These are phyloP conservation scores for Mylabris sibirica DNA, from an alignment of 2,888 invertebrate species.

Conservation along the genomic window DNA sequence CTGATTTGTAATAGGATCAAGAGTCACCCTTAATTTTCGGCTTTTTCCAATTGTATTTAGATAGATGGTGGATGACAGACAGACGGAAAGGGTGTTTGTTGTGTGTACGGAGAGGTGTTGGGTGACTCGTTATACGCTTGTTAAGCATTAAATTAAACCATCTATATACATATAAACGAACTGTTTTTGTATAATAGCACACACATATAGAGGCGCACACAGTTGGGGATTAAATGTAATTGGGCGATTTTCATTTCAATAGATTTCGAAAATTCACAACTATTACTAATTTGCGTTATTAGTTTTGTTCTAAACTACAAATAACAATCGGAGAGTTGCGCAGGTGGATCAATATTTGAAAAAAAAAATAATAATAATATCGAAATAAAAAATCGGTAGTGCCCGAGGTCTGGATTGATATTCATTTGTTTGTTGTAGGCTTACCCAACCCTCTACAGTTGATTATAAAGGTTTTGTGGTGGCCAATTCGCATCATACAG, in stretches of 20 bases:
- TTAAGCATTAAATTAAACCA: constrained; percentile 18
- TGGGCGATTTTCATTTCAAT: constrained; percentile 9
- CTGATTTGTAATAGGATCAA: constrained; percentile 32
- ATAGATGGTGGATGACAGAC: constrained; percentile 5
- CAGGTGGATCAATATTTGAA: not conserved
- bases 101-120: not conserved
- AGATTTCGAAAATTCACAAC: constrained; percentile 6
- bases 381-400: not conserved
- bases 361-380: not conserved
- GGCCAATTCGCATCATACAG: constrained; percentile 24
- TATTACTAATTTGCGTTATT: not conserved
- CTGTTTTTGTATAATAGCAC: not conserved
- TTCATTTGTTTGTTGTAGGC: not conserved
- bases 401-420: not conserved
- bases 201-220: not conserved
- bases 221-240: constrained; percentile 1
- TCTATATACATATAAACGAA: not conserved
- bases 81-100: not conserved
- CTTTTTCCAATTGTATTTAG: constrained; percentile 12
- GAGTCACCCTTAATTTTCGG: constrained; percentile 30
- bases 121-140: constrained; percentile 32
- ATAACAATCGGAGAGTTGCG: not conserved
- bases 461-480: constrained; percentile 27
- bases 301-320: not conserved
- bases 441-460: constrained; percentile 4